Conservation (phyloP, 2,888 invertebrate genomes). For the Trypoxylon attenuatum region DNA sequence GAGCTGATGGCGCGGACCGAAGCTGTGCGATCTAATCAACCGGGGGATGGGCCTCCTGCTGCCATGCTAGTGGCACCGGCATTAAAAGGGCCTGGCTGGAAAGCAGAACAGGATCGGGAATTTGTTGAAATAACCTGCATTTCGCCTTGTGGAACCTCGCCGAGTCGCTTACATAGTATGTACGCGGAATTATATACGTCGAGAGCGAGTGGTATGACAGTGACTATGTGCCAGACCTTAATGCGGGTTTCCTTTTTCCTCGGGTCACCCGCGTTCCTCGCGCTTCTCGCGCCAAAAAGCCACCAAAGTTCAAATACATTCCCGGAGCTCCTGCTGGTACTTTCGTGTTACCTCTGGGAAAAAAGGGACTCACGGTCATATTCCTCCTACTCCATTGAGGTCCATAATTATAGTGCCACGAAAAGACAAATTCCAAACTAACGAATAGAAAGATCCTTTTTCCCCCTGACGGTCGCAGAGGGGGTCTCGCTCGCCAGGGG, state of each 20-base stretch:
- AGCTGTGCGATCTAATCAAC: not conserved
- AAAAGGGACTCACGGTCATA: too few relatives aligned
- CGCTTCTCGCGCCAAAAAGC: slow-evolving; percentile 7
- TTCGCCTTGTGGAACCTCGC: not conserved
- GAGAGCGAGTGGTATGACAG: not conserved
- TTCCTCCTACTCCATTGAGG: too few relatives aligned
- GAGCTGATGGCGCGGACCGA: not conserved
- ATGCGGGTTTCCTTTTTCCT: slow-evolving; percentile 31
- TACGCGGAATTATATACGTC: slow-evolving; percentile 16
- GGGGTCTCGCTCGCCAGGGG: too few relatives aligned
- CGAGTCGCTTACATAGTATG: not conserved
- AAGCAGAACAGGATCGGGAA: not conserved
- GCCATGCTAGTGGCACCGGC: not conserved
- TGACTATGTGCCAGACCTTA: slow-evolving; percentile 5
- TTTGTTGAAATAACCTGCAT: slow-evolving; percentile 9
- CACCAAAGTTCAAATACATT: slow-evolving; percentile 46
- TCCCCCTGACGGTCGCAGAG: too few relatives aligned
- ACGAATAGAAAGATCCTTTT: too few relatives aligned
- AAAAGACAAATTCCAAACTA: too few relatives aligned
- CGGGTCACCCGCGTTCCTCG: slow-evolving; percentile 9
- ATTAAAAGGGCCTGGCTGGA: not conserved
- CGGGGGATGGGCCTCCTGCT: too few relatives aligned
- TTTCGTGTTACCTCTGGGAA: too few relatives aligned
- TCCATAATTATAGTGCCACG: too few relatives aligned
- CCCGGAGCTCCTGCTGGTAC: slow-evolving; percentile 28